phyloP scores from a whole-genome alignment of 2,797 vertebrate species.

The Anas capensis region DNA sequence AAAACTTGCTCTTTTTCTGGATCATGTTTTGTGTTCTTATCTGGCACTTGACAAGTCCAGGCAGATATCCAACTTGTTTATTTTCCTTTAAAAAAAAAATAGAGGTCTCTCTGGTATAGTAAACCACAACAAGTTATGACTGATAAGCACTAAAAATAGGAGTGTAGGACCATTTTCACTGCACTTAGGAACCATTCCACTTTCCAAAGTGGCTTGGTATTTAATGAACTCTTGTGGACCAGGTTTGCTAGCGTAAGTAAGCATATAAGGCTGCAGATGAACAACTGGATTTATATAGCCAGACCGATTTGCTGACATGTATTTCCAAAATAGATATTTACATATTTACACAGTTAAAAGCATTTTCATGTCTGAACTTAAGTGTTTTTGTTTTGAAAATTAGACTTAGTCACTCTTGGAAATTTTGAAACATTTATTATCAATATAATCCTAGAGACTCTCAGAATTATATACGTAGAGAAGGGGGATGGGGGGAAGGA shows the following conservation, averaged over 20 bases:
- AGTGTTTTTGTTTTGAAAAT: not conserved
- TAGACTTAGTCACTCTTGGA: not conserved
- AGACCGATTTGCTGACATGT: not conserved
- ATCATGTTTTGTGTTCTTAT: not conserved
- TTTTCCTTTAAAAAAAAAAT: not conserved
- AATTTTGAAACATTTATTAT: not conserved
- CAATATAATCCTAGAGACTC: not conserved
- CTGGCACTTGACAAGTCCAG: not conserved
- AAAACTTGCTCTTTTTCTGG: not conserved
- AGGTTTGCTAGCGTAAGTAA: not conserved
- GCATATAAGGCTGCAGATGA: not conserved
- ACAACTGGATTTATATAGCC: not conserved
- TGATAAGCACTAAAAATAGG: accelerated
- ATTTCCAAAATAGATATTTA: not conserved
- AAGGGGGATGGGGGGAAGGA: not conserved
- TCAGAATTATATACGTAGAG: accelerated
- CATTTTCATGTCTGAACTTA: not conserved
- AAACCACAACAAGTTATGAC: accelerated
- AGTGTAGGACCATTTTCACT: not conserved
- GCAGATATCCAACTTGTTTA: not conserved
- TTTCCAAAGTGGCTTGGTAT: not conserved
- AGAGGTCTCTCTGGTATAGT: accelerated
- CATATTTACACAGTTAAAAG: not conserved
- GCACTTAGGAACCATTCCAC: accelerated
- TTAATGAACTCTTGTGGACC: not conserved